Evolutionary conservation across 2,888 invertebrate genomes (phyloP), one percentile per base, ranked within the genome.

Genomic region (Lithophane semibrunnea): DNA sequence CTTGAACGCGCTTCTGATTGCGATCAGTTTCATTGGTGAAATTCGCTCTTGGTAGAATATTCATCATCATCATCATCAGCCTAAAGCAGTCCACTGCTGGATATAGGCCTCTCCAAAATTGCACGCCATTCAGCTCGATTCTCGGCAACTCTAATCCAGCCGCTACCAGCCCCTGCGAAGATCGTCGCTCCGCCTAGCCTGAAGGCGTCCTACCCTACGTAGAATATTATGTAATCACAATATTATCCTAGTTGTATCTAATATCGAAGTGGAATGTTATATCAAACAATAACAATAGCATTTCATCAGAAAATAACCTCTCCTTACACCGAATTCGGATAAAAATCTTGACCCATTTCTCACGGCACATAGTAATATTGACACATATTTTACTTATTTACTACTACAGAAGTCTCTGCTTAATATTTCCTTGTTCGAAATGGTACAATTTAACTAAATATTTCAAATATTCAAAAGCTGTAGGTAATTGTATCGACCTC

Each of bases 331-430:
- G 16, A 16, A 64, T 1, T n/a, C 9, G 42, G 2, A 1, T 42
- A 10, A 47, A 54, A 68, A 29, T n/a, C n/a, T n/a, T n/a, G n/a
- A 79, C 49, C 42, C 5, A 0, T 44, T 79, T 58, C 29, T 29
- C 49, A 60, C 13, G 24, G 9, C 44, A n/a, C 42, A 44, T 21
- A 3, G 21, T 16, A 29, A 10, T 3, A 44, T 7, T 49, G 42
- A 69, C 58, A 70, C 29, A 79, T 12, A 79, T 60, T n/a, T 42
- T 29, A 79, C 21, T 42, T 24, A 42, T 76, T 24, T 1, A 74
- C 8, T 24, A 21, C 61, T 0, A 68, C 52, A 16, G 10, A 24
- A 64, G 1, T 42, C 49, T 4, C 21, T 12, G 5, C 61, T 63
- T 29, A 47, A 3, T 16, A 72, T 47, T 80, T 73, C 47, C 64